These are phyloP conservation scores for Cydia strobilella DNA, from an alignment of 1,140 invertebrate species.

Conservation along the genomic window DNA sequence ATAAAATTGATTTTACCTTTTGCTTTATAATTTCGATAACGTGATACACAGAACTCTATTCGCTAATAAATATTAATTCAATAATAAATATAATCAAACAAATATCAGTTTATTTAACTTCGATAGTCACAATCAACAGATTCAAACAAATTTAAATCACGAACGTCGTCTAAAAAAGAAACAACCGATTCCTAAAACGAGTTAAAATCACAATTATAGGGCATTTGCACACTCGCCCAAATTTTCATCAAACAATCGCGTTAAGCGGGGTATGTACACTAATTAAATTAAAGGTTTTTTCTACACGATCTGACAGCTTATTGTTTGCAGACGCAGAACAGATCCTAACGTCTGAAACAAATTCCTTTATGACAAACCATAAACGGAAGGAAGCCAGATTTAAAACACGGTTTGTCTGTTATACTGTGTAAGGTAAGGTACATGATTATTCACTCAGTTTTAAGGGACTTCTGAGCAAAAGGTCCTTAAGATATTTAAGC, in stretches of 20 bases:
- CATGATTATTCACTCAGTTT: not conserved
- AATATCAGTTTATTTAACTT: conserved; percentile 26
- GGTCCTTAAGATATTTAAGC: not conserved
- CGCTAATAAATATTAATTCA: conserved; percentile 13
- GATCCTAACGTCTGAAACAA: not conserved
- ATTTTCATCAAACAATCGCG: conserved; percentile 7
- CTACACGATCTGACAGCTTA: not conserved
- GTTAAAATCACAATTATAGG: conserved; percentile 38
- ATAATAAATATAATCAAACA: conserved; percentile 25
- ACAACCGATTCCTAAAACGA: conserved; percentile 40
- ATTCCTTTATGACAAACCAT: not conserved
- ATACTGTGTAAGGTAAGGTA: too few species aligned
- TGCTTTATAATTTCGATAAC: not conserved
- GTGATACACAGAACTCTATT: conserved; percentile 21
- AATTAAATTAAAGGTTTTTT: not conserved
- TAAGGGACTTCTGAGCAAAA: not conserved
- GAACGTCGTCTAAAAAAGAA: conserved; percentile 7
- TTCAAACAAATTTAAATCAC: not conserved
- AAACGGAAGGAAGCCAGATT: not conserved
- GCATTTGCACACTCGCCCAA: conserved; percentile 43
- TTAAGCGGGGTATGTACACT: conserved; percentile 38
- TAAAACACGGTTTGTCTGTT: too few species aligned
- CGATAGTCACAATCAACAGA: conserved; percentile 17
- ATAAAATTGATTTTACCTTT: not conserved
- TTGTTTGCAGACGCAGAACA: not conserved